Base-by-base conservation (phyloP, 2,113 vertebrate genomes). In the Paracanthobrama guichenoti region DNA sequence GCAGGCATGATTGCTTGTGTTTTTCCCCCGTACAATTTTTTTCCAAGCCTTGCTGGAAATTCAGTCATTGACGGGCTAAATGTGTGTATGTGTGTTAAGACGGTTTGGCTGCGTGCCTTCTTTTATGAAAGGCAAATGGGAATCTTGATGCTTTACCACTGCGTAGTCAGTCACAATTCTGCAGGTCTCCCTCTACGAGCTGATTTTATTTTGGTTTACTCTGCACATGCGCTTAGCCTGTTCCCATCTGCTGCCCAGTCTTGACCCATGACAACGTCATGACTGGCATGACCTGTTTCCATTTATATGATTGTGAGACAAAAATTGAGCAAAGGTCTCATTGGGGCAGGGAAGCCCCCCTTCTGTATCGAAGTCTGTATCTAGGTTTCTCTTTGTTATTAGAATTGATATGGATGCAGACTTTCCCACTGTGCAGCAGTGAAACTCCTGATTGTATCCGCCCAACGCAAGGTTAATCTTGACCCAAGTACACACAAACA, bases 161-260 rank as follows among this genome's bases (percentile, higher is more conserved):
- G 46, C 44, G 67, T 81, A 50, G n/a, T 75, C 67, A 46, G 18
- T 75, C 67, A 31, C 35, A 35, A 8, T 59, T 24, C 13, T 80
- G 24, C 80, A 83, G 67, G 74, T 55, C 73, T 83, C 39, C 62
- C 73, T 74, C 77, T 35, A 67, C 14, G 16, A 66, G 24, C 14
- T 0, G 13, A 16, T 59, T 73, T 80, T 46, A 71, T 75, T 35
- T 79, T 53, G 57, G 39, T 83, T 88, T 88, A 69, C 83, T 67
- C 48, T 79, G 57, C 66, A 78, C 35, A 3, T 82, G 73, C 73
- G 3, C 64, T 16, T 11, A 74, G 20, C 20, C 4, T 69, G 46
- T 57, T 67, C 48, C 73, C 82, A 67, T 55, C 67, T 57, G 31
- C 26, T 60, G 50, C 9, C 26, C n/a, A 3, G 50, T 60, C 20